Evolutionary conservation across 1,140 invertebrate genomes (phyloP).

Genomic region (Lerema accius): DNA sequence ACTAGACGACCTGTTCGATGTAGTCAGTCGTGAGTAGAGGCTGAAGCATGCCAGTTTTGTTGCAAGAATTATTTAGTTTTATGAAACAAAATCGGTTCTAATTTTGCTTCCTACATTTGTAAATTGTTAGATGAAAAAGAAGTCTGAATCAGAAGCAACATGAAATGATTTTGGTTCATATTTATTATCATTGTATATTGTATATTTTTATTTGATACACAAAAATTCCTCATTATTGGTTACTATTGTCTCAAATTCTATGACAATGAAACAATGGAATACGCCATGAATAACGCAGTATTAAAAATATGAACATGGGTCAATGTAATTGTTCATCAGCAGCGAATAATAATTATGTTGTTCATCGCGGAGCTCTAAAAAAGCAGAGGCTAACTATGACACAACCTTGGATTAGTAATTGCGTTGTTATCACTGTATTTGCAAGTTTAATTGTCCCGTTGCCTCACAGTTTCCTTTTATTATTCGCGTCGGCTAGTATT

Average conservation of each 20-base stretch:
- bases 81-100: constrained; percentile 10
- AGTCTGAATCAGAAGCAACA: too few relatives aligned
- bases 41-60: constrained; percentile 79
- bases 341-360: constrained; percentile 16
- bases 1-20: constrained; percentile 58
- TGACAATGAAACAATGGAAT: constrained; percentile 23
- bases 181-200: not conserved
- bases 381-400: constrained; percentile 28
- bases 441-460: constrained; percentile 15
- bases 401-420: constrained; percentile 43
- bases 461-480: constrained; percentile 18
- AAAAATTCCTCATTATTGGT: not conserved
- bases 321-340: constrained; percentile 7
- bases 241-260: not conserved
- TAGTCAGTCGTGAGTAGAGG: constrained; percentile 80
- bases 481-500: constrained; percentile 16
- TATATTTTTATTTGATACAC: not conserved
- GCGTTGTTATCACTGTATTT: constrained; percentile 18
- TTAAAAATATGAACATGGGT: constrained; percentile 6
- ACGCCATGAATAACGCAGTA: not conserved
- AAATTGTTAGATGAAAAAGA: not conserved
- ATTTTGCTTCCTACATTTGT: not conserved
- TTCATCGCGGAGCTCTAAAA: constrained; percentile 31
- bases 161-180: constrained; percentile 30
- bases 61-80: constrained; percentile 58